phyloP scores from a whole-genome alignment of 2,113 vertebrate genomes.

The Trogon melanurus region DNA sequence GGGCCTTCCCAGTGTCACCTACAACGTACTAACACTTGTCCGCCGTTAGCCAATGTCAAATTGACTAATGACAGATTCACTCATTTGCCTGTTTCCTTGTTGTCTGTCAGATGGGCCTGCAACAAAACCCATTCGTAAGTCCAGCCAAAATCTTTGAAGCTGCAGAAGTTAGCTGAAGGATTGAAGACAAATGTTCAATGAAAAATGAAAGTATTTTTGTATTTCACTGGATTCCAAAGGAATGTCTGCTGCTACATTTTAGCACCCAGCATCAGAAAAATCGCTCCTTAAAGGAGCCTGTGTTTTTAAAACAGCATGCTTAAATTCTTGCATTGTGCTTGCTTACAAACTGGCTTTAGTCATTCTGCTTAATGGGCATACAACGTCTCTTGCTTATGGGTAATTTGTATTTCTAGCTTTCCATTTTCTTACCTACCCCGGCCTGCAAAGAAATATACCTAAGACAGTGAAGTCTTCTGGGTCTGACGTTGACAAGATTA shows the following conservation, averaged over 20 bases:
- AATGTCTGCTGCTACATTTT: neutral
- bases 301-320: neutral
- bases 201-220: neutral
- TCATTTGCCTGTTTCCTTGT: neutral
- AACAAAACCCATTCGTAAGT: neutral
- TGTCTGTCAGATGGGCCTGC: neutral
- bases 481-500: neutral
- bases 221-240: neutral
- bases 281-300: neutral
- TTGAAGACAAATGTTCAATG: neutral
- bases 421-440: neutral
- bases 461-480: neutral
- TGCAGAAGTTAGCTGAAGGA: neutral
- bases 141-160: neutral
- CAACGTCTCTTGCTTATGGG: neutral
- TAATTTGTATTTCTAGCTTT: neutral
- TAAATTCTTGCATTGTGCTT: neutral
- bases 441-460: neutral
- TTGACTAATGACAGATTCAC: neutral
- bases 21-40: neutral
- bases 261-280: neutral
- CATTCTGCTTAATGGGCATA: neutral
- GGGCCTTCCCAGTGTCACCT: neutral
- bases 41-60: neutral
- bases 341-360: neutral